A percentile compares a stretch with the other conserved stretches of the same genome.
phyloP scores from a whole-genome alignment of 2,113 vertebrate genomes.

The Heterochromis multidens region DNA sequence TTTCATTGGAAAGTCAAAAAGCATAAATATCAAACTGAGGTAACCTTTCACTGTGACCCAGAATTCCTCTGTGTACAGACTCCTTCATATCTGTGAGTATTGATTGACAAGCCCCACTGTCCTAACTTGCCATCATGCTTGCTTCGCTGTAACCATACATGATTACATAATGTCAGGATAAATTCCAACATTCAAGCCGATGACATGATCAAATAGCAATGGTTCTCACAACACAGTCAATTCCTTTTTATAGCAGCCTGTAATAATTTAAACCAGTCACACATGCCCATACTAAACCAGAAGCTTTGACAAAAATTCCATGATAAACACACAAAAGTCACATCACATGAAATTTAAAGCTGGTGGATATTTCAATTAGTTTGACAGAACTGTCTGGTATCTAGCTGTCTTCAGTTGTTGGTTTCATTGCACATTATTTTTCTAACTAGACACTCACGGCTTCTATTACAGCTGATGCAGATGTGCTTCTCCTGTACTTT shows the following conservation, averaged over 20 bases:
- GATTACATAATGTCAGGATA: neutral
- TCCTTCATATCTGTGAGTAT: conserved; percentile 14
- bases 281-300: neutral
- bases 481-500: neutral
- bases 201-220: conserved; percentile 7
- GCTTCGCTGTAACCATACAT: neutral
- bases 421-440: neutral
- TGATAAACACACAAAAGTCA: neutral
- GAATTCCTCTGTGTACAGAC: neutral
- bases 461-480: too few relatives aligned
- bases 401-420: neutral
- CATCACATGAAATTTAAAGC: neutral
- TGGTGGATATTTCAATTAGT: neutral
- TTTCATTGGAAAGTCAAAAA: conserved; percentile 30
- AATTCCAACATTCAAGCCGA: neutral
- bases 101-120: conserved; percentile 23
- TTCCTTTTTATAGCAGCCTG: neutral
- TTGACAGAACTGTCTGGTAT: neutral
- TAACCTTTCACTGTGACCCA: conserved; percentile 37
- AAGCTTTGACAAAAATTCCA: neutral
- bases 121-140: conserved; percentile 13
- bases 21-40: conserved; percentile 45
- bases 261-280: neutral
- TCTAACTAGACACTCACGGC: neutral
- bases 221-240: neutral